Evolutionary conservation across 2,113 vertebrate genomes (phyloP).

Genomic region (Onychostruthus taczanowskii): DNA sequence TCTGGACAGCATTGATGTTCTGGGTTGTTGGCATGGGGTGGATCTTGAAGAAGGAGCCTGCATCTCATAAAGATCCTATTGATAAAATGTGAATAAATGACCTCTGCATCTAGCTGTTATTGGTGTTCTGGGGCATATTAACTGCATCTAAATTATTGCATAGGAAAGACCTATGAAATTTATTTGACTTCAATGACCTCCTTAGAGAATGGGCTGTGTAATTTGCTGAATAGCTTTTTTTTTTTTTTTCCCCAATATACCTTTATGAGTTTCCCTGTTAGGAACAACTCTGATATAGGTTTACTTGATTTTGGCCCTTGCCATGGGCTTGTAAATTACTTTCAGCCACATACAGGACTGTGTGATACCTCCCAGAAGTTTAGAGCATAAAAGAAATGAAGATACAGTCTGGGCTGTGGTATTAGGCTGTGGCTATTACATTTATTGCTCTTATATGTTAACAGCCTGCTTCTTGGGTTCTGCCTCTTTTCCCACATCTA

Average conservation of each 20-base stretch:
- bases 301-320: constrained; percentile 55
- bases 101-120: constrained; percentile 42
- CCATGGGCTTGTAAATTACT: constrained; percentile 37
- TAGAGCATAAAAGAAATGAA: constrained; percentile 19
- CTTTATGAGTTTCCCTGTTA: constrained; percentile 60
- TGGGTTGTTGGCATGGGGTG: constrained; percentile 8
- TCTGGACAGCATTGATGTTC: not conserved
- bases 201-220: constrained; percentile 47
- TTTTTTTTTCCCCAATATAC: not conserved
- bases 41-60: constrained; percentile 33
- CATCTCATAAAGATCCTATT: constrained; percentile 64
- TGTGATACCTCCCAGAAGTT: constrained; percentile 62
- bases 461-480: not conserved
- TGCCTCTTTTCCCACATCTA: not conserved
- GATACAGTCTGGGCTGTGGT: not conserved
- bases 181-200: constrained; percentile 65
- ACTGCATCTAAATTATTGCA: constrained; percentile 62
- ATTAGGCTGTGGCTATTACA: not conserved
- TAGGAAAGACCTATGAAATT: constrained; percentile 60
- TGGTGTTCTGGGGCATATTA: constrained; percentile 64
- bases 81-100: constrained; percentile 65
- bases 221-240: not conserved
- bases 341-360: not conserved
- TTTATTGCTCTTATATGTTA: not conserved
- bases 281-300: constrained; percentile 27